These are phyloP conservation scores for Hydrolagus colliei DNA, from an alignment of 2,797 vertebrate genomes.

Conservation along the genomic window DNA sequence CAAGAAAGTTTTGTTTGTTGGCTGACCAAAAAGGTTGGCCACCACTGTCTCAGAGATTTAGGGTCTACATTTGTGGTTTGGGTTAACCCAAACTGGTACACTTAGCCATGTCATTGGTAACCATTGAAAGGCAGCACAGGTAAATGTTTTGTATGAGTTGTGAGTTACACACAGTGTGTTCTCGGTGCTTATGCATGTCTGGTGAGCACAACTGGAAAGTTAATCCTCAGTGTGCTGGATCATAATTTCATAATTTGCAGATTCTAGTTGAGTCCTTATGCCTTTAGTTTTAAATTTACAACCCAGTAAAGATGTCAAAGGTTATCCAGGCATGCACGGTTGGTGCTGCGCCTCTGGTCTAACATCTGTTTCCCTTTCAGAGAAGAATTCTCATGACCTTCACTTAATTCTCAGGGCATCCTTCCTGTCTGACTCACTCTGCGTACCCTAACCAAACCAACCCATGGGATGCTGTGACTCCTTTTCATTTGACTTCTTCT, in stretches of 20 bases:
- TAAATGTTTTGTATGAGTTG: too few relatives aligned
- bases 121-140: too few relatives aligned
- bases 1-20: too few relatives aligned
- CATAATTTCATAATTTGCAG: neutral
- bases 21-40: too few relatives aligned
- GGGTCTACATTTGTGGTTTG: too few relatives aligned
- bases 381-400: slow-evolving; percentile 28
- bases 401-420: neutral
- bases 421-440: neutral
- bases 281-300: neutral
- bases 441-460: neutral
- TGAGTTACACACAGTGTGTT: too few relatives aligned
- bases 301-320: neutral
- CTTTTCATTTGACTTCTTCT: slow-evolving; percentile 22
- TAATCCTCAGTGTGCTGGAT: neutral
- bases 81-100: too few relatives aligned
- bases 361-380: slow-evolving; percentile 15
- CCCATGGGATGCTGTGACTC: neutral
- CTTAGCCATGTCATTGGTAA: too few relatives aligned
- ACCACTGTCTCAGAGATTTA: too few relatives aligned
- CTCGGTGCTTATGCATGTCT: too few relatives aligned
- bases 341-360: neutral
- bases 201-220: too few relatives aligned
- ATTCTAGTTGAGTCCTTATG: neutral
- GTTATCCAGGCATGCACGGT: neutral